Evolutionary conservation across 2,888 invertebrate genomes (phyloP), one percentile per base, ranked within the genome.

Genomic region (Oligia fasciuncula): DNA sequence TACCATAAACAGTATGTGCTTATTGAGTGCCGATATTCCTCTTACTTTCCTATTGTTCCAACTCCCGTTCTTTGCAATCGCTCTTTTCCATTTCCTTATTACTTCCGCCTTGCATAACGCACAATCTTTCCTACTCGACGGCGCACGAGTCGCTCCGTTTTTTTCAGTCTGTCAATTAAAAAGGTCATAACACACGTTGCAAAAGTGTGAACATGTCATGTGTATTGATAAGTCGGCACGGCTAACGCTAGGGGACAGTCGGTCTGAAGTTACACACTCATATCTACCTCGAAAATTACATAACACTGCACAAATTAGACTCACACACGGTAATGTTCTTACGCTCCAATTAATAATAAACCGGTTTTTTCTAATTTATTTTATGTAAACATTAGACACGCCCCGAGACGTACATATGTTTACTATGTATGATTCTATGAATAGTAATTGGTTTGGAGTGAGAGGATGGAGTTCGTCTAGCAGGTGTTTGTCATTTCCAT

Each of bases 291-390:
- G 29, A 78, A 9, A 29, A n/a, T 90, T 89, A 85, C 83, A 76
- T 87, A 87, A 89, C 73, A 46, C 77, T 83, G 29, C 80, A 89
- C 89, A 89, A 90, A 89, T 89, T 90, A 90, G 86, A 90, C 84
- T 87, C 89, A 87, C 89, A 90, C 90, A 91, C 89, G 90, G 92
- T 94, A 93, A 94, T 94, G 92, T 94, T 94, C 93, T 95, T 94
- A 93, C 93, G 96, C 95, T 94, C 96, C 92, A 96, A 94, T 95
- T 95, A 93, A 91, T 88, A 87, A 88, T 74, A 88, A 90, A 94
- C 94, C 92, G 93, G 95, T 95, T 93, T 82, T 89, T 90, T 91
- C 88, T 91, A 92, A 93, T 91, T 90, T 90, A 91, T 92, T 92
- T 90, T 91, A 91, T 93, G 91, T 93, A 93, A 93, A 93, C 91